phyloP scores from a whole-genome alignment of 2,113 vertebrate species.

The Ploceus nigricollis region DNA sequence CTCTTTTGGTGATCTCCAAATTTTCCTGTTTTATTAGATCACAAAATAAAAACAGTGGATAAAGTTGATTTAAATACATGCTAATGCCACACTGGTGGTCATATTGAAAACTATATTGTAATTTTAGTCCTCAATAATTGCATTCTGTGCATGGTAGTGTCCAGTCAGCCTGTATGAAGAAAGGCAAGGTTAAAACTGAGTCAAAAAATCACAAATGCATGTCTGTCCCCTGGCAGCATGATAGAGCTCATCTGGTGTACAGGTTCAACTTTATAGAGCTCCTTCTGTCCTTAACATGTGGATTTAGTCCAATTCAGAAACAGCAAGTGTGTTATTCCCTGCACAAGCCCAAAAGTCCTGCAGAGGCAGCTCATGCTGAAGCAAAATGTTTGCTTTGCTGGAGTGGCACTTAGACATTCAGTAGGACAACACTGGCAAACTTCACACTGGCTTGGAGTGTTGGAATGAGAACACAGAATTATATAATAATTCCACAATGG shows the following conservation, averaged over 20 bases:
- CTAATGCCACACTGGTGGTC: background rate
- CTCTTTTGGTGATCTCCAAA: background rate
- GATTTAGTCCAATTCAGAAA: background rate
- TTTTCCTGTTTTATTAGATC: background rate
- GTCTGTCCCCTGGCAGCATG: background rate
- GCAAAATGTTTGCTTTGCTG: background rate
- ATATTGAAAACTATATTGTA: background rate
- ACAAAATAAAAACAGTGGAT: background rate
- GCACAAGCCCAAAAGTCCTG: background rate
- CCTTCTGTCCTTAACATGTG: background rate
- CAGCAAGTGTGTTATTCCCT: background rate
- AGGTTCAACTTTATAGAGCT: background rate
- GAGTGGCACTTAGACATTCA: background rate
- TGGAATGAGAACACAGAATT: background rate
- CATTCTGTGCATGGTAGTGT: accelerated
- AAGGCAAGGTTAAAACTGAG: background rate
- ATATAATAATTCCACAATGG: background rate
- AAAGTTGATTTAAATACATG: background rate
- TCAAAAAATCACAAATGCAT: background rate
- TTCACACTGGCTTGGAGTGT: background rate
- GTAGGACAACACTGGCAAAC: background rate
- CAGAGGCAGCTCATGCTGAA: background rate
- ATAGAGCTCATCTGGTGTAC: background rate
- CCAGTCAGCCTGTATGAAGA: background rate
- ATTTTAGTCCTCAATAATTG: background rate